Conservation (phyloP, 1,140 invertebrate species). For the Penaeus chinensis region DNA sequence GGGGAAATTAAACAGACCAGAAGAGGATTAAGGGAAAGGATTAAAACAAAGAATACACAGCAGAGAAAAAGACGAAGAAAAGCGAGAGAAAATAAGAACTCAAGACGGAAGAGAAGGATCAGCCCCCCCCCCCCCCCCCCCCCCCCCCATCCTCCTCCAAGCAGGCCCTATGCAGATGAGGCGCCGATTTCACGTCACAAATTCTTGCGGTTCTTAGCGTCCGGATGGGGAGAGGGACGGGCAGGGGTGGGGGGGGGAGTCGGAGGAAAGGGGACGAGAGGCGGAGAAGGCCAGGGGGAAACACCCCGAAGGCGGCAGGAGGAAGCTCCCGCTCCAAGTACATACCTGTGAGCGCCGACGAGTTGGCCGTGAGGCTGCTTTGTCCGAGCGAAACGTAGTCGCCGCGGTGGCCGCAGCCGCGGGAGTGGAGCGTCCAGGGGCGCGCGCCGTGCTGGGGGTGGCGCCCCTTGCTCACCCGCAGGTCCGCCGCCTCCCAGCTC, state of each 20-base stretch:
- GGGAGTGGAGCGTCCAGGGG: conserved; percentile 67
- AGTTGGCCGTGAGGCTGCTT: conserved; percentile 64
- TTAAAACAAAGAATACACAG: no score
- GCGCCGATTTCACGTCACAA: conserved; percentile 1
- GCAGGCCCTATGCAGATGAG: no score
- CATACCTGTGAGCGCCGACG: conserved; percentile 47
- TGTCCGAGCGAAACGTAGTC: conserved; percentile 66
- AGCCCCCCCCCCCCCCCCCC: no score
- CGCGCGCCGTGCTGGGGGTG: conserved; percentile 64
- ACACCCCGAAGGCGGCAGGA: no score
- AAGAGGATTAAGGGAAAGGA: no score
- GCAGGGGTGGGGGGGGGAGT: neutral
- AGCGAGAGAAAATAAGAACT: no score
- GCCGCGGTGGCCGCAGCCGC: conserved; percentile 66
- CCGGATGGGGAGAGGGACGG: neutral
- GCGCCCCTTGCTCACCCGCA: conserved; percentile 65
- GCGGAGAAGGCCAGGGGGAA: neutral
- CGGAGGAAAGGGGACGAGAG: neutral
- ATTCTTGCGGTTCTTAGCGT: conserved; percentile 2
- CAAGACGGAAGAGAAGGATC: no score
- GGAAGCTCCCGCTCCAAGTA: neutral
- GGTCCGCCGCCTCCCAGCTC: conserved; percentile 66
- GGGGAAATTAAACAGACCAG: no score
- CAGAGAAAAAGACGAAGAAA: no score
- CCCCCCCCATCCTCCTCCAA: no score